A percentile compares a stretch with the other conserved stretches of the same genome.
phyloP scores from a whole-genome alignment of 2,888 invertebrate species.

The Phasia obesa region DNA sequence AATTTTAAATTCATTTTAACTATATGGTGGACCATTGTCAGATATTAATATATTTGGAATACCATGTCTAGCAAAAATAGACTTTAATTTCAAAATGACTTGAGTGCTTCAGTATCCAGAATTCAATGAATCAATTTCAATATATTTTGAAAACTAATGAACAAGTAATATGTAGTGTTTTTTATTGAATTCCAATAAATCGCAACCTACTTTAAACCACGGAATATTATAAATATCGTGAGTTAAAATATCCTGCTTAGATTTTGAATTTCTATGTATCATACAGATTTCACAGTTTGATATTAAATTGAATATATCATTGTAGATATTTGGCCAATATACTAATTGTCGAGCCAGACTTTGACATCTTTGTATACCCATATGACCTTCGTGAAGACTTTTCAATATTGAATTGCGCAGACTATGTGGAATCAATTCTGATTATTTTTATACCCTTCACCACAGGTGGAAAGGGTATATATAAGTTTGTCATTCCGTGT shows the following conservation, averaged over 20 bases:
- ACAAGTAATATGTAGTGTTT: conserved; percentile 61
- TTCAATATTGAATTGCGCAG: too few relatives aligned
- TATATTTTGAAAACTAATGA: conserved; percentile 72
- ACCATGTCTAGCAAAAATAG: too few relatives aligned
- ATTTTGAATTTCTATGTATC: conserved; percentile 51
- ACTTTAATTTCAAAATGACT: too few relatives aligned
- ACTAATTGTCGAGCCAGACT: conserved; percentile 57
- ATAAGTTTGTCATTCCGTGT: too few relatives aligned
- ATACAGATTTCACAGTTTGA: conserved; percentile 68
- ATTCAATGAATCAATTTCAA: conserved; percentile 50
- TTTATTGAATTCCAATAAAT: conserved; percentile 67
- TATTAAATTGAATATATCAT: conserved; percentile 49
- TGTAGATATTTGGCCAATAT: conserved; percentile 64
- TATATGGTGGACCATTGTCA: too few relatives aligned
- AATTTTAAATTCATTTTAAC: too few relatives aligned
- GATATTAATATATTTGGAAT: too few relatives aligned
- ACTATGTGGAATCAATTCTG: too few relatives aligned
- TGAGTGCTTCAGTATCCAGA: too few relatives aligned
- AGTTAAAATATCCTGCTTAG: conserved; percentile 42
- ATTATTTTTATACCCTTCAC: too few relatives aligned
- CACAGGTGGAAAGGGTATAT: too few relatives aligned
- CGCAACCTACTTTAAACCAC: conserved; percentile 58
- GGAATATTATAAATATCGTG: conserved; percentile 45
- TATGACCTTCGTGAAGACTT: not conserved
- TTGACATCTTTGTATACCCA: not conserved